These are phyloP conservation scores for Drosophila erecta DNA, from an alignment of 1,140 invertebrate species.

Conservation along the genomic window DNA sequence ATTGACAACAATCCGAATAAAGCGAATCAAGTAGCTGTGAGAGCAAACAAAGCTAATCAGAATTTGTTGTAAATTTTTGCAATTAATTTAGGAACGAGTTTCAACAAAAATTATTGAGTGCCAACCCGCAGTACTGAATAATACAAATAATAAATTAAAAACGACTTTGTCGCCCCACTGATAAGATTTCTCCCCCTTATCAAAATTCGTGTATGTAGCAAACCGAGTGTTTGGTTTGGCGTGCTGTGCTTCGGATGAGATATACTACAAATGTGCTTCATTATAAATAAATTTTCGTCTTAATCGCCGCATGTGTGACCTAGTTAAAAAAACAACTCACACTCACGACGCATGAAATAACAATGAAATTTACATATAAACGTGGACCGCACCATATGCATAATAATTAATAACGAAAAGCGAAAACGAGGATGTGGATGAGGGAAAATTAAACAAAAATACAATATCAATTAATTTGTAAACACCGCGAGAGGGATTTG, in stretches of 20 bases:
- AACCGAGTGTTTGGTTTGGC: constrained; percentile 47
- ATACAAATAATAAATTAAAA: constrained; percentile 31
- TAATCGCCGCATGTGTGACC: constrained; percentile 81
- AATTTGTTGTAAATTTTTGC: constrained; percentile 81
- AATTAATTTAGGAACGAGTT: constrained; percentile 46
- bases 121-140: constrained; percentile 27
- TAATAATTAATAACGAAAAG: constrained; percentile 69
- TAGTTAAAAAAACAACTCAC: constrained; percentile 62
- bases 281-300: constrained; percentile 67
- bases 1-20: constrained; percentile 64
- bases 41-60: constrained; percentile 28
- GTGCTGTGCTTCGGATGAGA: constrained; percentile 43
- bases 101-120: constrained; percentile 41
- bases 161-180: constrained; percentile 44
- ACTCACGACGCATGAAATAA: constrained; percentile 35
- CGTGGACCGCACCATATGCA: constrained; percentile 42
- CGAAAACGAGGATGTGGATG: constrained; percentile 4
- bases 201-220: constrained; percentile 51
- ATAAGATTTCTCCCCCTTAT: constrained; percentile 67
- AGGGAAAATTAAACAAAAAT: constrained; percentile 48
- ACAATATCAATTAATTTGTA: constrained; percentile 61
- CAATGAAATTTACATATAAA: constrained; percentile 78
- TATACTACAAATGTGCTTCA: constrained; percentile 40
- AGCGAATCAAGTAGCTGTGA: constrained; percentile 3
- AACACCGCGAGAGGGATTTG: constrained; percentile 37